Conservation (phyloP, 2,797 vertebrate species). For the Mycteria americana region DNA sequence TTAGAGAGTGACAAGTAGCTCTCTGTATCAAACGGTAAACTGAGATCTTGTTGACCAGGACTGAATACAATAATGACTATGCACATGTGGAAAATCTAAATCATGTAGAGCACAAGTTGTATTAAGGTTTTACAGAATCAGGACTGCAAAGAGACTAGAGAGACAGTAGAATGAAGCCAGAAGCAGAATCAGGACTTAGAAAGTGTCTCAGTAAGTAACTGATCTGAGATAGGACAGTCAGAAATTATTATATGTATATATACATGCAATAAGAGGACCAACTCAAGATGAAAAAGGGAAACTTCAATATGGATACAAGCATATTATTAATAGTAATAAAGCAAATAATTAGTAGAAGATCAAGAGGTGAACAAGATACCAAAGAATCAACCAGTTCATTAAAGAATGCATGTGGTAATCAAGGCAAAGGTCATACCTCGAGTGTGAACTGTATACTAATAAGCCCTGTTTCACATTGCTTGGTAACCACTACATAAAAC, state of each 20-base stretch:
- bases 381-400: neutral
- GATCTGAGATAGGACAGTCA: neutral
- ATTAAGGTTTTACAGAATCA: neutral
- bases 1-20: neutral
- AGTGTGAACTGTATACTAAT: neutral
- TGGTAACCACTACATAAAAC: neutral
- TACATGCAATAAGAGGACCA: neutral
- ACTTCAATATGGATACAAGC: neutral
- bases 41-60: neutral
- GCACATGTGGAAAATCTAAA: neutral
- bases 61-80: neutral
- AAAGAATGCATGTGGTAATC: neutral
- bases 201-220: neutral
- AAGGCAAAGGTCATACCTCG: neutral
- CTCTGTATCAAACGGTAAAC: neutral
- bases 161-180: neutral
- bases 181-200: neutral
- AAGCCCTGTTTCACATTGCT: neutral
- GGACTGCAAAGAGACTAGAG: neutral
- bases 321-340: neutral
- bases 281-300: neutral
- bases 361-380: neutral
- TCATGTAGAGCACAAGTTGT: neutral
- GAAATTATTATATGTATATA: neutral
- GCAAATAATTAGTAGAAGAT: neutral